Conservation (phyloP, 2,113 vertebrate species). For the Gavia stellata region DNA sequence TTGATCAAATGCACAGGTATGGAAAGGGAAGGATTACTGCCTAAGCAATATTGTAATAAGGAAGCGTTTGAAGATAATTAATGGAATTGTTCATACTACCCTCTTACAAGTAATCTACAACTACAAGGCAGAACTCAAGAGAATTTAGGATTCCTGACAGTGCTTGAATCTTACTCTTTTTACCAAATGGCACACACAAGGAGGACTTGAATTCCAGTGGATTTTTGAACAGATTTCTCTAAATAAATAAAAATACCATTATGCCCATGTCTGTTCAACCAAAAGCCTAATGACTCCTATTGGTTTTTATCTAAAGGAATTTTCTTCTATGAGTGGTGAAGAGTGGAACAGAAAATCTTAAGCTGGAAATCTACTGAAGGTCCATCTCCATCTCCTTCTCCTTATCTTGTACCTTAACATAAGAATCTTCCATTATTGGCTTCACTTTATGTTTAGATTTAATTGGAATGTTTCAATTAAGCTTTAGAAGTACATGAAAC, state of each 20-base stretch:
- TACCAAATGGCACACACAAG: not conserved
- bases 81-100: not conserved
- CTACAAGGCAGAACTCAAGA: not conserved
- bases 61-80: not conserved
- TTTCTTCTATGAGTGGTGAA: not conserved
- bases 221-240: not conserved
- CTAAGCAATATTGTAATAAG: not conserved
- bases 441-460: not conserved
- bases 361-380: not conserved
- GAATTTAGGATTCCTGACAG: not conserved
- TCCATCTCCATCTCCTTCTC: not conserved
- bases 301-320: not conserved
- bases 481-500: not conserved
- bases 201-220: not conserved
- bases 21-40: not conserved
- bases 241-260: not conserved
- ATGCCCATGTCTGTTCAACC: rapidly evolving
- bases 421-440: not conserved
- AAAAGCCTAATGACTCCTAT: not conserved
- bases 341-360: not conserved
- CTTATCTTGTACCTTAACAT: not conserved
- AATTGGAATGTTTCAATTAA: not conserved
- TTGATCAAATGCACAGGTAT: not conserved
- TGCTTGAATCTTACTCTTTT: not conserved
- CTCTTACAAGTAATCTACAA: not conserved